Evolutionary conservation across 2,888 invertebrate genomes (phyloP), one percentile per base, ranked within the genome.

Genomic region (Choristoneura rosaceana): DNA sequence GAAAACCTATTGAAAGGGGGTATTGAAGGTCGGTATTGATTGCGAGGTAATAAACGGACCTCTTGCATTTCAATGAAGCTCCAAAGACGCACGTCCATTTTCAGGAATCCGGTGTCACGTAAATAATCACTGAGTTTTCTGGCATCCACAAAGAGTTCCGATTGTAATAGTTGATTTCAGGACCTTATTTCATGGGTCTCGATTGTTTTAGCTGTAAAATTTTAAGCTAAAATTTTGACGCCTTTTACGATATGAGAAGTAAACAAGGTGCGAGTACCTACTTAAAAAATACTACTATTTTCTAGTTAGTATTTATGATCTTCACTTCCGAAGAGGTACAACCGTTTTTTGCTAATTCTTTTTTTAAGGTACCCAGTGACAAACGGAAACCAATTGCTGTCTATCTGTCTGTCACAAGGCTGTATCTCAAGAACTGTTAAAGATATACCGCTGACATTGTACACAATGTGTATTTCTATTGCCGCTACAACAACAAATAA

Each of bases 21-120:
- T n/a, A n/a, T n/a, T 81, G 79, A 81, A 80, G 81, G 81, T 82
- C 81, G 80, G 86, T 87, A 91, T 90, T 87, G 86, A 90, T 90
- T 87, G 87, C 84, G 84, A 84, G 84, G 87, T 87, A 91, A 90
- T 90, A 90, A 85, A 91, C 86, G 87, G 83, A 87, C 75, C 76
- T 75, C 78, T 77, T 80, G 75, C 90, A 91, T 91, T 88, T 88
- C 84, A 91, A 91, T 91, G 87, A 91, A 86, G 79, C 79, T 33
- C 80, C 83, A 78, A 79, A 82, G 84, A 80, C 83, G 80, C 86
- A 88, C 85, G 84, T 83, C 81, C 81, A 84, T 84, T 58, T 83
- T 88, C 89, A 90, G 89, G 89, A 90, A 89, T 88, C 89, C 86
- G 82, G 85, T 83, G 85, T 84, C 83, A 82, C 82, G 83, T 84